phyloP scores from a whole-genome alignment of 2,797 vertebrate species.

The Okamejei kenojei region DNA sequence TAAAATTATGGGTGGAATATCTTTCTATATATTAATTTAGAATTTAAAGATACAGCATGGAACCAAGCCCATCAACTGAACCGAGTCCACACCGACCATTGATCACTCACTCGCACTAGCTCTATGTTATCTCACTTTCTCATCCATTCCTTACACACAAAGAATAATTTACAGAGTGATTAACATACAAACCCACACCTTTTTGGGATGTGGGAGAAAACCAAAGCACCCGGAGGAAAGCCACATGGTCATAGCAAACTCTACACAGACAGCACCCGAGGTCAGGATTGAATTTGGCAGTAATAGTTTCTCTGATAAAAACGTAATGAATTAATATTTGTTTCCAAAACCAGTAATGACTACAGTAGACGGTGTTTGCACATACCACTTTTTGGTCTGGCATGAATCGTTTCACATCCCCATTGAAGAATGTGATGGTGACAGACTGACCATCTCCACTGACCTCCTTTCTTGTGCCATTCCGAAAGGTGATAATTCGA shows the following conservation, averaged over 20 bases:
- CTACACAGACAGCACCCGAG: too few relatives aligned
- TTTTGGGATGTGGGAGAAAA: too few relatives aligned
- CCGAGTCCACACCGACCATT: too few relatives aligned
- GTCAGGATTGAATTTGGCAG: not conserved
- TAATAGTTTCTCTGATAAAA: not conserved
- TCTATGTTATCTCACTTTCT: too few relatives aligned
- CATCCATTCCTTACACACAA: too few relatives aligned
- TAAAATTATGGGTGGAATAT: not conserved
- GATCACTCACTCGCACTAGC: too few relatives aligned
- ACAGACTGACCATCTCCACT: slow-evolving; percentile 51
- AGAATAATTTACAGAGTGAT: too few relatives aligned
- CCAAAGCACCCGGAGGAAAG: too few relatives aligned
- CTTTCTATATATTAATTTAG: not conserved
- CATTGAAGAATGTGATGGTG: slow-evolving; percentile 54
- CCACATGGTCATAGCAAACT: too few relatives aligned
- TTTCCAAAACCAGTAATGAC: not conserved
- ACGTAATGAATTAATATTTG: not conserved
- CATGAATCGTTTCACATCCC: slow-evolving; percentile 58
- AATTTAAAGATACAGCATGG: too few relatives aligned
- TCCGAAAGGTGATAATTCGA: slow-evolving; percentile 45
- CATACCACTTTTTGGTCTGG: slow-evolving; percentile 58
- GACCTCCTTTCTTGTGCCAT: slow-evolving; percentile 55
- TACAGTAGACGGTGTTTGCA: slow-evolving; percentile 29
- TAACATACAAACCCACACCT: too few relatives aligned
- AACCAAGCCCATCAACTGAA: too few relatives aligned